These are phyloP conservation scores for Aptenodytes forsteri DNA, from an alignment of 2,113 vertebrate species.

Conservation along the genomic window DNA sequence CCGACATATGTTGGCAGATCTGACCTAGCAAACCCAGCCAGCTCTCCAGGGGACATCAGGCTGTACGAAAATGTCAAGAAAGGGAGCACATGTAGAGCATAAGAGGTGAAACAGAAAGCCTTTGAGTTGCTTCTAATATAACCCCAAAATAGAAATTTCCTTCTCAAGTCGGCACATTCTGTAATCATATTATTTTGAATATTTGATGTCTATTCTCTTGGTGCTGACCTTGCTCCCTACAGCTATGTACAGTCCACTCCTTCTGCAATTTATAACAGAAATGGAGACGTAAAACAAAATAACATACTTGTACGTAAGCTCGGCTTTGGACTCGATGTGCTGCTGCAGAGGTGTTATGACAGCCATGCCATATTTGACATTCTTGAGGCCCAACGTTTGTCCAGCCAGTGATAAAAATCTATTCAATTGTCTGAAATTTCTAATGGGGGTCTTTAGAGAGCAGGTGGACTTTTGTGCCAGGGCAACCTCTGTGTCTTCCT, in stretches of 20 bases:
- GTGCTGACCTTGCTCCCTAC: neutral
- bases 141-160: neutral
- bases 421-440: neutral
- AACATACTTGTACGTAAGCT: neutral
- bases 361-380: neutral
- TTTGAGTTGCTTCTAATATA: neutral
- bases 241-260: neutral
- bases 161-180: neutral
- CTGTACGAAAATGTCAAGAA: neutral
- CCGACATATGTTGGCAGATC: neutral
- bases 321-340: rapidly evolving
- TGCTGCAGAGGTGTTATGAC: neutral
- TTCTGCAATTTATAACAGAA: neutral
- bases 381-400: neutral
- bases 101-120: neutral
- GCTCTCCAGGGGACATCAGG: neutral
- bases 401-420: neutral
- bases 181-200: neutral
- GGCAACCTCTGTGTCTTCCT: neutral
- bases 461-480: neutral
- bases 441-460: neutral
- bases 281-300: neutral
- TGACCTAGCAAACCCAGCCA: neutral
- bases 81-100: neutral
- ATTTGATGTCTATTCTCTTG: neutral